Conservation (phyloP, 1,140 invertebrate genomes). For the Episyrphus balteatus region DNA sequence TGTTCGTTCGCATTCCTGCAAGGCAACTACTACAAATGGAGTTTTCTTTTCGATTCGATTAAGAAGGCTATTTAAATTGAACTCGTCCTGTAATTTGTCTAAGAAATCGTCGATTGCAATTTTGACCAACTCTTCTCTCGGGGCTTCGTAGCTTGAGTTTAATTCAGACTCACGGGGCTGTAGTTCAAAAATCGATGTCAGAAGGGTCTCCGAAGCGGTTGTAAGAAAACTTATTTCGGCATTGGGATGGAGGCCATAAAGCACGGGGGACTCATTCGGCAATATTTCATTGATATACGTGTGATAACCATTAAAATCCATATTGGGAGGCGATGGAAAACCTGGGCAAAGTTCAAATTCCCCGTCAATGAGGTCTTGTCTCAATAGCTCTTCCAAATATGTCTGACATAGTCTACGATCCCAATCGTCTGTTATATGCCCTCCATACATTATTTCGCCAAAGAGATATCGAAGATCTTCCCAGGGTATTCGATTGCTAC, state of each 20-base stretch:
- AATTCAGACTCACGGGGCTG: constrained; percentile 77
- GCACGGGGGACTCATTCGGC: constrained; percentile 75
- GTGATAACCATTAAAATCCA: constrained; percentile 81
- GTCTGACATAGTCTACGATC: constrained; percentile 78
- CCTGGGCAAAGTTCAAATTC: constrained; percentile 74
- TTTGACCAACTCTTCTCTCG: constrained; percentile 78
- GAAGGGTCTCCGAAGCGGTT: constrained; percentile 71
- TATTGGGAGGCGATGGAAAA: constrained; percentile 74
- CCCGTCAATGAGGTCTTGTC: constrained; percentile 74
- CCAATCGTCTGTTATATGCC: constrained; percentile 95
- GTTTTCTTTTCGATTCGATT: constrained; percentile 80
- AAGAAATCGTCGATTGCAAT: constrained; percentile 75
- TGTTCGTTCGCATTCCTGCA: constrained; percentile 95
- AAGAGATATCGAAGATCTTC: constrained; percentile 89
- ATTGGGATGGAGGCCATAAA: constrained; percentile 92
- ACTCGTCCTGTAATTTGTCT: constrained; percentile 83
- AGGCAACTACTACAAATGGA: constrained; percentile 83
- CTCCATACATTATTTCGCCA: constrained; percentile 96
- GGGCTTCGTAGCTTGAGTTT: constrained; percentile 56
- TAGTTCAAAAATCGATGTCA: constrained; percentile 84
- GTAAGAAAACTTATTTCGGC: constrained; percentile 93
- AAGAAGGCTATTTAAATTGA: constrained; percentile 80
- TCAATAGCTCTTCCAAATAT: constrained; percentile 80
- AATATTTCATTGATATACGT: constrained; percentile 77
- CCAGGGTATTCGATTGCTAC: constrained; percentile 79